Evolutionary conservation across 1,140 invertebrate species (phyloP).

Genomic region (Anastrepha obliqua): DNA sequence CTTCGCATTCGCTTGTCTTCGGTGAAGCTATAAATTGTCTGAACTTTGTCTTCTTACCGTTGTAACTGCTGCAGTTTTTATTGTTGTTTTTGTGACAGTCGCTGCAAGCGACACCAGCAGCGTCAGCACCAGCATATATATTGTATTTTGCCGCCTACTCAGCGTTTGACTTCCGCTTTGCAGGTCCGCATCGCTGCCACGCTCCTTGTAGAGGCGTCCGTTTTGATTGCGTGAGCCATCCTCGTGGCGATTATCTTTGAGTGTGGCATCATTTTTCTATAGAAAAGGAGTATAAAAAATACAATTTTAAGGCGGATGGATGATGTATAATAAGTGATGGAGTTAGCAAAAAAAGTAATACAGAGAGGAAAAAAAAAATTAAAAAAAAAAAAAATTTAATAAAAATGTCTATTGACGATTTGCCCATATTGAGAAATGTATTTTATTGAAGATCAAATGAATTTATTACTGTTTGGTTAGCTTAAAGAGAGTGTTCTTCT

Average conservation of each 20-base stretch:
- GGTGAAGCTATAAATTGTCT: constrained; percentile 40
- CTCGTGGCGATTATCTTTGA: constrained; percentile 70
- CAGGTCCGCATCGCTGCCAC: constrained; percentile 62
- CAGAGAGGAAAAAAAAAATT: too few relatives aligned
- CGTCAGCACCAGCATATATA: constrained; percentile 65
- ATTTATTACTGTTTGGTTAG: too few relatives aligned
- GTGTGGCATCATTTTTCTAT: constrained; percentile 69
- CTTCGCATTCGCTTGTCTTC: constrained; percentile 9
- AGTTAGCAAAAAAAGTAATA: too few relatives aligned
- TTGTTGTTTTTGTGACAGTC: constrained; percentile 36
- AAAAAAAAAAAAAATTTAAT: too few relatives aligned
- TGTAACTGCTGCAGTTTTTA: constrained; percentile 7
- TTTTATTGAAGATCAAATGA: too few relatives aligned
- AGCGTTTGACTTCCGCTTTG: constrained; percentile 58
- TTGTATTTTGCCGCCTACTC: constrained; percentile 50
- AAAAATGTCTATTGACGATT: too few relatives aligned
- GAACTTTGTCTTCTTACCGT: constrained; percentile 30
- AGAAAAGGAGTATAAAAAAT: not conserved
- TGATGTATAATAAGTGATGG: too few relatives aligned
- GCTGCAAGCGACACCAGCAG: constrained; percentile 63
- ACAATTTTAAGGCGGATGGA: too few relatives aligned
- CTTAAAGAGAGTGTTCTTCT: too few relatives aligned
- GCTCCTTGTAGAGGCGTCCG: constrained; percentile 72
- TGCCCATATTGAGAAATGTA: too few relatives aligned
- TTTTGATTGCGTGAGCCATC: constrained; percentile 72